Percentiles rank a stretch among this genome's conserved stretches.
Conservation (phyloP, 2,797 vertebrate species). For the Brotula barbata region DNA sequence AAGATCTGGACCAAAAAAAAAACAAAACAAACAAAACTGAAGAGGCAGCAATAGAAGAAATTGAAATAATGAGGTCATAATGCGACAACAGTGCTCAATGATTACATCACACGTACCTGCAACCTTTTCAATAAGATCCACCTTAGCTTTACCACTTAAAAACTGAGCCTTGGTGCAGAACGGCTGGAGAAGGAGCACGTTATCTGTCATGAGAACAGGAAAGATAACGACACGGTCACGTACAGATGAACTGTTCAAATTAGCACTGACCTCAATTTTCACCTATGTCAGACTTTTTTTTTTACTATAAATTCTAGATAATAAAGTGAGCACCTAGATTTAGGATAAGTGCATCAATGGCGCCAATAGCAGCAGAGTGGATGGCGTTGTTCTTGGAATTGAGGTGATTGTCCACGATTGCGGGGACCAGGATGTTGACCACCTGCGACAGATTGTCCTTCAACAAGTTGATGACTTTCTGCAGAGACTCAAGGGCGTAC, state of each 20-base stretch:
- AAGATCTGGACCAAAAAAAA: slow-evolving; percentile 78
- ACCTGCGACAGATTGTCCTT: slow-evolving; percentile 86
- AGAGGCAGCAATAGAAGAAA: background rate
- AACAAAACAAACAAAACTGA: background rate
- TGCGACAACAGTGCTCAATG: too few relatives aligned
- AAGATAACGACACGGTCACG: slow-evolving; percentile 22
- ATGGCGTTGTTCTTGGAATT: slow-evolving; percentile 93
- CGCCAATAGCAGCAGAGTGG: slow-evolving; percentile 85
- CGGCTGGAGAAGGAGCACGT: slow-evolving; percentile 88
- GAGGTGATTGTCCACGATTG: slow-evolving; percentile 94
- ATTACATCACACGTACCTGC: slow-evolving; percentile 80
- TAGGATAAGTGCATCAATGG: slow-evolving; percentile 83
- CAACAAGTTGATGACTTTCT: slow-evolving; percentile 83
- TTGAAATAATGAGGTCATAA: too few relatives aligned
- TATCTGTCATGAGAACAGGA: slow-evolving; percentile 73
- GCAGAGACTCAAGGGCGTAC: slow-evolving; percentile 88
- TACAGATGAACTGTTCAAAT: background rate
- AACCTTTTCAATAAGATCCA: slow-evolving; percentile 91
- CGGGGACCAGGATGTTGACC: slow-evolving; percentile 90
- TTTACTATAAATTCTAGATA: too few relatives aligned
- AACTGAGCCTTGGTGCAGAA: slow-evolving; percentile 95
- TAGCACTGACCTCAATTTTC: background rate
- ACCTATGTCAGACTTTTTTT: background rate
- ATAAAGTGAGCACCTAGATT: slow-evolving; percentile 80
- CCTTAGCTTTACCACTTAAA: slow-evolving; percentile 91